These are phyloP conservation scores for Lethenteron reissneri DNA, from an alignment of 2,113 vertebrate genomes.

Conservation along the genomic window DNA sequence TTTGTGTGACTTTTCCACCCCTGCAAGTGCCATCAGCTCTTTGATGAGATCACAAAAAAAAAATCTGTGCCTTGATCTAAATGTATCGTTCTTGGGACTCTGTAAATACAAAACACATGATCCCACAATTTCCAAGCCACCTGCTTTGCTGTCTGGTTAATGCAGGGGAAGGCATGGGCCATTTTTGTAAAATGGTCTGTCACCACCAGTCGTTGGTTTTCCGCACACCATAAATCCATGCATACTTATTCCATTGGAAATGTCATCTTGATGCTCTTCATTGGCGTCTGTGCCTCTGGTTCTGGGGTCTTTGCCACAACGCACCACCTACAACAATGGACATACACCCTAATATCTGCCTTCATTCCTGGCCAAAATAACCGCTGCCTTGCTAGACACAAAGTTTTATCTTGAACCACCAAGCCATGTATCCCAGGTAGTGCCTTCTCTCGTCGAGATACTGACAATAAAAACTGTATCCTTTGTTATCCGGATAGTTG, in stretches of 20 bases:
- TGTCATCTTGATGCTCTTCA: slow-evolving; percentile 8
- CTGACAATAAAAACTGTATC: no score
- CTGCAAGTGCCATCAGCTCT: slow-evolving; percentile 1
- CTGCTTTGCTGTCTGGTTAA: slow-evolving; percentile 9
- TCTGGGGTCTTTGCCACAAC: slow-evolving; percentile 9
- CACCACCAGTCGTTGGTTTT: neutral
- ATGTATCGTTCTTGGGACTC: slow-evolving; percentile 9
- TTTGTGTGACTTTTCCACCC: slow-evolving; percentile 7
- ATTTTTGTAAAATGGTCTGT: slow-evolving; percentile 8
- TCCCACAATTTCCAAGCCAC: slow-evolving; percentile 9
- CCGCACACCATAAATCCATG: slow-evolving; percentile 4
- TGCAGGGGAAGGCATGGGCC: slow-evolving; percentile 7
- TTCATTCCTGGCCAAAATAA: slow-evolving; percentile 13
- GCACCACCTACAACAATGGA: slow-evolving; percentile 9
- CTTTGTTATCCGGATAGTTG: no score
- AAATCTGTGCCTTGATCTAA: slow-evolving; percentile 11
- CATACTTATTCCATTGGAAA: neutral
- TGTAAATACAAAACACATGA: slow-evolving; percentile 5
- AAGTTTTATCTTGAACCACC: slow-evolving; percentile 1
- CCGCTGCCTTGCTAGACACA: slow-evolving; percentile 9
- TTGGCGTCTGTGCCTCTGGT: slow-evolving; percentile 8
- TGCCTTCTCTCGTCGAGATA: no score
- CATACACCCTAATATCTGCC: slow-evolving; percentile 6
- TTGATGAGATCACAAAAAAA: slow-evolving; percentile 4
- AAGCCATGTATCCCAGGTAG: no score